Conservation (phyloP, 2,113 vertebrate species). For the human region DNA sequence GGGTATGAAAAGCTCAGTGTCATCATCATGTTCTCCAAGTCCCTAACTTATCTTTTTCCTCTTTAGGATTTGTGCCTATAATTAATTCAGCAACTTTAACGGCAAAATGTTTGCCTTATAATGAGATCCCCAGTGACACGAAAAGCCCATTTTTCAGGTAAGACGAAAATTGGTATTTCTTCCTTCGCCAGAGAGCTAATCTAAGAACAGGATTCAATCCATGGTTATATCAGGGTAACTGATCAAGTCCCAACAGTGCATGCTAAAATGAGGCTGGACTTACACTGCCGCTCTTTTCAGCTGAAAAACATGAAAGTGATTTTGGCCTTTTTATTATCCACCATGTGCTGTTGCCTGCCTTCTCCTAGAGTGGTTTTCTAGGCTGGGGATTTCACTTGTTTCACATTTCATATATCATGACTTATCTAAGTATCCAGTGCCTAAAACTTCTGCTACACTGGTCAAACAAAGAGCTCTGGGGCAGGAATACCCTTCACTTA, state of each 20-base stretch:
- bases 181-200: slow-evolving; percentile 9
- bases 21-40: slow-evolving; percentile 55
- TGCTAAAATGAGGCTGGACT: slow-evolving; percentile 25
- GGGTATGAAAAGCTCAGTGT: slow-evolving; percentile 56
- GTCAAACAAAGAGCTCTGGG: neutral
- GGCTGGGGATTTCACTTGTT: neutral
- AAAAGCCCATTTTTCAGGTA: slow-evolving; percentile 62
- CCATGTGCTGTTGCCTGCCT: neutral
- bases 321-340: slow-evolving; percentile 26
- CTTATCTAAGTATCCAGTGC: neutral
- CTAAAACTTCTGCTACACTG: neutral
- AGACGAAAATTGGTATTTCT: slow-evolving; percentile 62
- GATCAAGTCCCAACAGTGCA: slow-evolving; percentile 19
- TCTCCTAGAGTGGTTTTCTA: neutral
- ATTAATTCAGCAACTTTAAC: slow-evolving; percentile 80
- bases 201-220: slow-evolving; percentile 31
- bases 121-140: slow-evolving; percentile 79
- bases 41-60: slow-evolving; percentile 51
- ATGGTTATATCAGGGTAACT: slow-evolving; percentile 52
- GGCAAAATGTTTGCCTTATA: slow-evolving; percentile 72
- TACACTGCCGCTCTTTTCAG: neutral
- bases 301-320: slow-evolving; percentile 21
- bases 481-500: neutral
- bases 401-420: slow-evolving; percentile 2
- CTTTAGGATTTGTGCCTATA: slow-evolving; percentile 50